phyloP scores from a whole-genome alignment of 2,113 vertebrate species.

The Myrmophylax atrothorax region DNA sequence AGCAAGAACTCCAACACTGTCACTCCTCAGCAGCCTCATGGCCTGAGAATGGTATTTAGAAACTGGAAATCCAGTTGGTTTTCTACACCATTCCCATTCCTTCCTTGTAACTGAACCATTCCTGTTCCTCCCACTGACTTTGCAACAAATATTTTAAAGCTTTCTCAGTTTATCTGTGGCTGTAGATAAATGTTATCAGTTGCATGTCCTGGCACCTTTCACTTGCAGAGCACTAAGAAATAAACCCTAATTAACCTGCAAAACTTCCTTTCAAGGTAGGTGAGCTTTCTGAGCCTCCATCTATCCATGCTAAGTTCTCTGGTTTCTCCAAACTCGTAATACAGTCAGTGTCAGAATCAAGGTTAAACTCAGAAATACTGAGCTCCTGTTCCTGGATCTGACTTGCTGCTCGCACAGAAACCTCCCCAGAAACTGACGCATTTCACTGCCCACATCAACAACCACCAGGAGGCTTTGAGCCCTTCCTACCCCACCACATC shows the following conservation, averaged over 20 bases:
- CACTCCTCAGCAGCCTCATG: not conserved
- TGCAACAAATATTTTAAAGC: not conserved
- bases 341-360: not conserved
- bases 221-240: not conserved
- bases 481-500: accelerated
- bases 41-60: not conserved
- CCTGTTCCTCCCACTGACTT: not conserved
- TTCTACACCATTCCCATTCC: not conserved
- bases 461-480: not conserved
- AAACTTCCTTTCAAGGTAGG: not conserved
- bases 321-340: not conserved
- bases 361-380: not conserved
- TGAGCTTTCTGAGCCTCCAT: not conserved
- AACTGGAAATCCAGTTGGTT: not conserved
- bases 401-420: not conserved
- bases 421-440: not conserved
- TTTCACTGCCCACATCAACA: not conserved
- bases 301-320: not conserved
- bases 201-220: not conserved
- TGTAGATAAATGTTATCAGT: not conserved
- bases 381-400: not conserved
- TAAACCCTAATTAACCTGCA: not conserved
- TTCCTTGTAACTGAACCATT: not conserved
- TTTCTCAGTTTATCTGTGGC: not conserved
- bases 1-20: not conserved